These are phyloP conservation scores for Catharus ustulatus DNA, from an alignment of 2,797 vertebrate species.

Conservation along the genomic window DNA sequence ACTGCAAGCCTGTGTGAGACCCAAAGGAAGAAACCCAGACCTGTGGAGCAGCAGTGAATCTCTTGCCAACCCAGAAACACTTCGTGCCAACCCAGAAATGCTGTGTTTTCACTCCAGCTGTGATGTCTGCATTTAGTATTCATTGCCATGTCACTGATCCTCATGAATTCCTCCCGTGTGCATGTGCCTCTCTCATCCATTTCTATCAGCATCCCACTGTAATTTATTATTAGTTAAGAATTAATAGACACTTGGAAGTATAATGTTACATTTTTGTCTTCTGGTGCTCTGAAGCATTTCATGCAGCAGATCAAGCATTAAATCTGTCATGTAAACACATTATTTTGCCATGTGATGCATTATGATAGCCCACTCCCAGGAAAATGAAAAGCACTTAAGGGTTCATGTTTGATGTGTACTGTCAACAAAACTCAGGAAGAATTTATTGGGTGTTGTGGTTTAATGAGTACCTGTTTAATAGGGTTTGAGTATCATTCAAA, in stretches of 20 bases:
- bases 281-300: constrained; percentile 46
- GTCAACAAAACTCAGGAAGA: constrained; percentile 52
- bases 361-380: constrained; percentile 40
- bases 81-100: background rate
- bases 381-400: constrained; percentile 53
- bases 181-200: constrained; percentile 12
- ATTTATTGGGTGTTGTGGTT: constrained; percentile 27
- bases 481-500: constrained; percentile 39
- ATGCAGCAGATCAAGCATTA: constrained; percentile 50
- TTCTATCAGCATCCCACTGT: constrained; percentile 39
- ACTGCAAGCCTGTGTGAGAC: fast-evolving
- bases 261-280: constrained; percentile 58
- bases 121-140: constrained; percentile 48
- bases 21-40: background rate
- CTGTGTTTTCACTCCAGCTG: background rate
- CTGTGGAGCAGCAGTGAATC: background rate
- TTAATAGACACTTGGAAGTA: constrained; percentile 60
- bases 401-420: constrained; percentile 50
- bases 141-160: background rate
- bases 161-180: constrained; percentile 46
- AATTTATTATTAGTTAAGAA: constrained; percentile 71
- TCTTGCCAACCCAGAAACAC: background rate
- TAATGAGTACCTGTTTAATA: constrained; percentile 51
- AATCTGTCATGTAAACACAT: constrained; percentile 63
- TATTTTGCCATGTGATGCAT: constrained; percentile 64